These are phyloP conservation scores for Pristis pectinata DNA, from an alignment of 2,797 vertebrate genomes.

Conservation along the genomic window DNA sequence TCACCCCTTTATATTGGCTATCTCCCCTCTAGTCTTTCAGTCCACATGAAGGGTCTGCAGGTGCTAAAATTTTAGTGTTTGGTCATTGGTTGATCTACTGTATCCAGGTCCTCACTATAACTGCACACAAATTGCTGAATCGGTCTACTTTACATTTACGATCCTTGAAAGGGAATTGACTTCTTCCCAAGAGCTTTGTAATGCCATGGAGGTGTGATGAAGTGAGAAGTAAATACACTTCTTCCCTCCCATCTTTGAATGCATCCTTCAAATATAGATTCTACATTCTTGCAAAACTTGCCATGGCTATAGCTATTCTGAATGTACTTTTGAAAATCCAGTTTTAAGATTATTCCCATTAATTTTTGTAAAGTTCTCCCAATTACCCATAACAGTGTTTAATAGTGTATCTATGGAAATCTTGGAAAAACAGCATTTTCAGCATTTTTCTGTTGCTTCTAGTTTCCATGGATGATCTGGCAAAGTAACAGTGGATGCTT, in stretches of 20 bases:
- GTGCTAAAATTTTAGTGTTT: no score
- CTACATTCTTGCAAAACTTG: neutral
- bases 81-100: neutral
- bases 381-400: neutral
- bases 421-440: neutral
- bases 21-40: no score
- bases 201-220: neutral
- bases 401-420: no score
- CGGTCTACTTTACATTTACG: neutral
- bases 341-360: neutral
- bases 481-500: no score
- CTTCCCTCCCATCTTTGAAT: no score
- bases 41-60: no score
- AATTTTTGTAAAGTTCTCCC: neutral
- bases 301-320: neutral
- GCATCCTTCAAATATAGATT: neutral
- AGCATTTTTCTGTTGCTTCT: neutral
- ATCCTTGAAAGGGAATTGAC: neutral
- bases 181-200: neutral
- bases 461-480: no score
- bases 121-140: neutral
- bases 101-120: neutral
- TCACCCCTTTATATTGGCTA: no score
- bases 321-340: neutral
- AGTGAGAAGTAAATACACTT: neutral